These are phyloP conservation scores for Rhagophthalmus giganteus DNA, from an alignment of 2,888 invertebrate genomes.

Conservation along the genomic window DNA sequence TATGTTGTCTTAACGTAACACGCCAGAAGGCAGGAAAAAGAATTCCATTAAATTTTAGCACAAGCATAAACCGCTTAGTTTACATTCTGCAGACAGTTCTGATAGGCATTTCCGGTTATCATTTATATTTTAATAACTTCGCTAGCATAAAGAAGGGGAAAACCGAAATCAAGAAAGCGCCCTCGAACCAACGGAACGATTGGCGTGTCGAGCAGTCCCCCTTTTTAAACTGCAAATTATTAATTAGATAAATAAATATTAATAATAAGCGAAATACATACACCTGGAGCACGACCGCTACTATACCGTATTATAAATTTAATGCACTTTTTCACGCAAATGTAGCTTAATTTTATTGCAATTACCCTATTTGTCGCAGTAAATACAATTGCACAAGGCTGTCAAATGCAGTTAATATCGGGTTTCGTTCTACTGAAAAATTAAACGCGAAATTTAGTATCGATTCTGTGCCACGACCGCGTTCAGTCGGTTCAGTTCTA, in stretches of 20 bases:
- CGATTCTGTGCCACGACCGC: background rate
- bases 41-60: conserved; percentile 41
- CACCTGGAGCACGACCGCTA: conserved; percentile 1
- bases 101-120: conserved; percentile 42
- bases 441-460: background rate
- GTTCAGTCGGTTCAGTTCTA: too few relatives aligned
- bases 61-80: conserved; percentile 43
- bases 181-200: conserved; percentile 3
- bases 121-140: conserved; percentile 37
- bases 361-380: conserved; percentile 1
- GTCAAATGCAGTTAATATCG: background rate
- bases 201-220: conserved; percentile 6
- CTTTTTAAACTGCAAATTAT: conserved; percentile 11
- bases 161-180: background rate
- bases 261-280: conserved; percentile 7
- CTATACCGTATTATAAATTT: too few relatives aligned
- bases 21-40: conserved; percentile 27
- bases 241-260: conserved; percentile 15
- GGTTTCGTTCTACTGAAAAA: background rate
- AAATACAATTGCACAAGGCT: conserved; percentile 1
- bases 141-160: conserved; percentile 5
- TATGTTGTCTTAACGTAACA: conserved; percentile 20
- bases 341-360: conserved; percentile 2
- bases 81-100: conserved; percentile 41
- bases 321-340: too few relatives aligned